A percentile compares a stretch with the other conserved stretches of the same genome.
These are phyloP conservation scores for Drosophila punjabiensis DNA, from an alignment of 1,140 invertebrate genomes.

Conservation along the genomic window DNA sequence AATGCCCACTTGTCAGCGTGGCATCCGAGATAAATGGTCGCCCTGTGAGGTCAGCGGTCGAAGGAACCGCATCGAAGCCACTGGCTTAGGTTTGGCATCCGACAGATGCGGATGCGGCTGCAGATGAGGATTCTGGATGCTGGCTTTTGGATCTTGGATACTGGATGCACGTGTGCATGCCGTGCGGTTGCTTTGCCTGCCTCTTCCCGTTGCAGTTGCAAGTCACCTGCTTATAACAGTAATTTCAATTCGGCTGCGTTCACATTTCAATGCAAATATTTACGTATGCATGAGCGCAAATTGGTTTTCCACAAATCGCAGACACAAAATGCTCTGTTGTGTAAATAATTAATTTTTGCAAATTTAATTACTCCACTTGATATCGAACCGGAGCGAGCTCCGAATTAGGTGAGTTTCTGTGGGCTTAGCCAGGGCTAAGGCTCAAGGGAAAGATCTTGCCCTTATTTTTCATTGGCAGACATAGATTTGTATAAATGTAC, in stretches of 20 bases:
- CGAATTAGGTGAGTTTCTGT: neutral
- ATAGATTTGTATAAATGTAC: neutral
- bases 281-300: slow-evolving; percentile 67
- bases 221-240: slow-evolving; percentile 38
- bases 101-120: slow-evolving; percentile 17
- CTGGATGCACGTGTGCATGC: slow-evolving; percentile 29
- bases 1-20: slow-evolving; percentile 55
- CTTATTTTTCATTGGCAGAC: neutral
- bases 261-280: slow-evolving; percentile 77
- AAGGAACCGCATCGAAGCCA: slow-evolving; percentile 36
- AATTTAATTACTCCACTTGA: slow-evolving; percentile 70
- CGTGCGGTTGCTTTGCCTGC: slow-evolving; percentile 24
- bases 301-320: slow-evolving; percentile 63
- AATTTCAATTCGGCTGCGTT: slow-evolving; percentile 67
- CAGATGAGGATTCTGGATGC: neutral
- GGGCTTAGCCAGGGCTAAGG: neutral
- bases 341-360: slow-evolving; percentile 75
- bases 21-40: slow-evolving; percentile 45
- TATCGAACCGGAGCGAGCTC: neutral
- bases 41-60: slow-evolving; percentile 36
- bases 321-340: slow-evolving; percentile 42
- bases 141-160: neutral
- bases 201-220: slow-evolving; percentile 17
- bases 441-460: neutral
- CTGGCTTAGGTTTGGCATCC: slow-evolving; percentile 32